A percentile compares a stretch with the other conserved stretches of the same genome.
These are phyloP conservation scores for Rhinogobio ventralis DNA, from an alignment of 2,797 vertebrate species.

Conservation along the genomic window DNA sequence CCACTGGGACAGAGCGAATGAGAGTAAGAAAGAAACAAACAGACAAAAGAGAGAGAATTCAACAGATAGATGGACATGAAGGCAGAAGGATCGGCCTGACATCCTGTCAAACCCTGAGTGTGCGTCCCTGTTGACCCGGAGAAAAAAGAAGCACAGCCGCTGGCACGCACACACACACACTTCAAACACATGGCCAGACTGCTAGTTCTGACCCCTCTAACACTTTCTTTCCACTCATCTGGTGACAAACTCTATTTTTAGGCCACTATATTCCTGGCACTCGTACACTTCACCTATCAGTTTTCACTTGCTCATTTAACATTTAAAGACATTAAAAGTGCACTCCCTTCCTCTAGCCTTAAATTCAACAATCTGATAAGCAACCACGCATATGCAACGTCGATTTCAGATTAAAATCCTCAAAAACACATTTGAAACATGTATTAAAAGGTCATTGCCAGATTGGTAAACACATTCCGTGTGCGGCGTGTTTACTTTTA, in stretches of 20 bases:
- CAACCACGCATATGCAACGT: not conserved
- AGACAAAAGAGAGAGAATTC: conserved; percentile 15
- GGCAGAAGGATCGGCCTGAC: conserved; percentile 55
- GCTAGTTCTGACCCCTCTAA: conserved; percentile 67
- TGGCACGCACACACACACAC: conserved; percentile 67
- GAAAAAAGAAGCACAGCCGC: conserved; percentile 67
- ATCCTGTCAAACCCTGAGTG: conserved; percentile 64
- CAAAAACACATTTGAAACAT: conserved; percentile 34
- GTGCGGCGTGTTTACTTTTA: conserved; percentile 46
- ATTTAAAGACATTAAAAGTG: conserved; percentile 67
- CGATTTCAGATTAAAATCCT: conserved; percentile 34
- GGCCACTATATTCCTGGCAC: conserved; percentile 63
- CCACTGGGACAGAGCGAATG: conserved; percentile 43
- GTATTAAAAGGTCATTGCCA: conserved; percentile 49
- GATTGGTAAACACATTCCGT: conserved; percentile 41
- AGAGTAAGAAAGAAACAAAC: conserved; percentile 13
- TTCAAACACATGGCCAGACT: conserved; percentile 62
- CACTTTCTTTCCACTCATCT: conserved; percentile 73
- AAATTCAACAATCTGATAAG: conserved; percentile 27
- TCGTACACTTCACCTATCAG: conserved; percentile 64
- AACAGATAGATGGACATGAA: conserved; percentile 35
- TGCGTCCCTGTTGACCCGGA: conserved; percentile 71
- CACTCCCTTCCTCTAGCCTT: conserved; percentile 35
- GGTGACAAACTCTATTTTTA: conserved; percentile 80
- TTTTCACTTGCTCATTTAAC: conserved; percentile 75